phyloP scores from a whole-genome alignment of 2,113 vertebrate genomes.

The Choloepus hoffmanni region DNA sequence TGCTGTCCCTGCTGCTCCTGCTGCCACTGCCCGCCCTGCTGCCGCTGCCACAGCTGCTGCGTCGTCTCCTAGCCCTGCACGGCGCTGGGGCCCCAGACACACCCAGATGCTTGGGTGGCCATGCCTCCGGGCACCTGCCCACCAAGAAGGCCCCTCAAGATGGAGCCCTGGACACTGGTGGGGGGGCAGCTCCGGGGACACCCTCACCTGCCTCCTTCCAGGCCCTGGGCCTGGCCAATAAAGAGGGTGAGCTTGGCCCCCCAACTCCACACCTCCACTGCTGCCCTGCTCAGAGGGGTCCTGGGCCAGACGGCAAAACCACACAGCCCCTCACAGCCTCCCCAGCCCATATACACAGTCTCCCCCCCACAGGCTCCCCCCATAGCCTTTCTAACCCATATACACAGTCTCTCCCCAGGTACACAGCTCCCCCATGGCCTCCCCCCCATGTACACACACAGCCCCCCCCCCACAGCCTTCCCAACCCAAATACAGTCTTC shows the following conservation, averaged over 20 bases:
- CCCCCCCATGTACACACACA: not conserved
- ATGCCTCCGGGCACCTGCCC: no score
- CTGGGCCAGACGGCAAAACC: accelerated
- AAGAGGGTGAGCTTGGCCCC: not conserved
- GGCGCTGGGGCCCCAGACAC: accelerated
- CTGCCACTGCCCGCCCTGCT: conserved; percentile 84
- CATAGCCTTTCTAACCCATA: no score
- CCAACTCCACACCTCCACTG: not conserved
- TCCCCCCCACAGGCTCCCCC: no score
- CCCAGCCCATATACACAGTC: accelerated
- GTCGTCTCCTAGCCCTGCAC: conserved; percentile 82
- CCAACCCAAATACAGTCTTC: no score
- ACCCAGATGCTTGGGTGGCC: not conserved
- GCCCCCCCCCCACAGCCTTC: no score
- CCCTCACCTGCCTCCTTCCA: no score
- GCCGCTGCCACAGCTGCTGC: conserved; percentile 82
- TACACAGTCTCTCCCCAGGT: no score
- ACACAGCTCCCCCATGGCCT: no score
- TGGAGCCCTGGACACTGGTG: not conserved
- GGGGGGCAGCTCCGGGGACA: not conserved
- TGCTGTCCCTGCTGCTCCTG: conserved; percentile 76
- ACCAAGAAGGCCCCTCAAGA: not conserved
- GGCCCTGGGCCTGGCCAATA: conserved; percentile 50
- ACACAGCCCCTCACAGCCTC: no score
- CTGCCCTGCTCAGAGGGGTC: not conserved